Evolutionary conservation across 2,113 vertebrate species (phyloP).

Genomic region (Malurus cyaneus): DNA sequence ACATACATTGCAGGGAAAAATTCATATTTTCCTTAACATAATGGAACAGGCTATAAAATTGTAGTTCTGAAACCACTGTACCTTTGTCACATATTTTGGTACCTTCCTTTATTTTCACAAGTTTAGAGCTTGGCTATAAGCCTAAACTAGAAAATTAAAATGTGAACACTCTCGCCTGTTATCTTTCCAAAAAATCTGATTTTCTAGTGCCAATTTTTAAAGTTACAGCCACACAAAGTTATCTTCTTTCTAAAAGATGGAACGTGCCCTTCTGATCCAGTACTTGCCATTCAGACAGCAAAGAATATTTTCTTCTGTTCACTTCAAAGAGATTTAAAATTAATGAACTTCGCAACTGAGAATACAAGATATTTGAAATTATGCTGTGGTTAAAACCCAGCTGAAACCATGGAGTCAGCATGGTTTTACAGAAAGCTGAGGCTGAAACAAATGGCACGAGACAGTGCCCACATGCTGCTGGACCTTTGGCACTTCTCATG

Average conservation of each 20-base stretch:
- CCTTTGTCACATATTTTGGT: not conserved
- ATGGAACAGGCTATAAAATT: not conserved
- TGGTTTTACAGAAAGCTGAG: not conserved
- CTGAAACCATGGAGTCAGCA: not conserved
- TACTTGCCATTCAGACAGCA: not conserved
- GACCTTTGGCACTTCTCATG: not conserved
- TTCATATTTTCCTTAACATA: not conserved
- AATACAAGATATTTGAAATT: not conserved
- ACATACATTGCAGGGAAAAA: not conserved
- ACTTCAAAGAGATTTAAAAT: constrained; percentile 1
- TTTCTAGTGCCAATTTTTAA: not conserved
- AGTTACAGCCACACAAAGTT: not conserved
- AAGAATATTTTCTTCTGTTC: not conserved
- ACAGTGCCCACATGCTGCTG: not conserved
- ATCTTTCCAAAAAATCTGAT: not conserved
- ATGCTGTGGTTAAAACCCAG: not conserved
- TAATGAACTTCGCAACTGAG: not conserved
- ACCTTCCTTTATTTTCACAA: not conserved
- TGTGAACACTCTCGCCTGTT: not conserved
- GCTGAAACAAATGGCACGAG: not conserved
- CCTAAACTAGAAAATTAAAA: not conserved
- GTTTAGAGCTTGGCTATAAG: not conserved
- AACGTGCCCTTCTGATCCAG: not conserved
- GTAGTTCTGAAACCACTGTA: not conserved
- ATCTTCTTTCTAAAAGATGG: not conserved